phyloP scores from a whole-genome alignment of 2,113 vertebrate genomes.

The Channa maculata region DNA sequence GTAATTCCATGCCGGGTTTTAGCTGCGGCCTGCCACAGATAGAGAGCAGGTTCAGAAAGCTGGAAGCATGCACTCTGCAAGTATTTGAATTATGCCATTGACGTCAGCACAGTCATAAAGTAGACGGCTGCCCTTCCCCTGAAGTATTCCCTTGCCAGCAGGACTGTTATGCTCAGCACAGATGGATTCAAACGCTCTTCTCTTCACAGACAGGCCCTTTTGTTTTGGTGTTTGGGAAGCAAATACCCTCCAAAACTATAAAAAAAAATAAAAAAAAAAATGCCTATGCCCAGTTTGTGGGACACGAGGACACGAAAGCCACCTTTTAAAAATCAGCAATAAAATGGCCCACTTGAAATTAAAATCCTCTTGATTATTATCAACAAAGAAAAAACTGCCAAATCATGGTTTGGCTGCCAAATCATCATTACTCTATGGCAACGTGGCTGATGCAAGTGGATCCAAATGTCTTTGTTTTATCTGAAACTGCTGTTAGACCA shows the following conservation, averaged over 20 bases:
- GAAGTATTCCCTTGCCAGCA: constrained; percentile 91
- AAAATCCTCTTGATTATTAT: constrained; percentile 32
- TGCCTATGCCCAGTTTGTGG: constrained; percentile 32
- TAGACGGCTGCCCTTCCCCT: constrained; percentile 94
- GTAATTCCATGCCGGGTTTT: constrained; percentile 86
- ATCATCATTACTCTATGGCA: constrained; percentile 8
- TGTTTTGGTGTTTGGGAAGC: constrained; percentile 76
- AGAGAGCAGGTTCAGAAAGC: constrained; percentile 85
- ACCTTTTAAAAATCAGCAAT: constrained; percentile 31
- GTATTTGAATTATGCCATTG: constrained; percentile 99
- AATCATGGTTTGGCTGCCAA: constrained; percentile 1
- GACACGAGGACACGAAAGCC: constrained; percentile 17
- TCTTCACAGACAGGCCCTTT: constrained; percentile 82
- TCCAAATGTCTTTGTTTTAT: constrained; percentile 15
- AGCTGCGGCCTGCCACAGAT: constrained; percentile 67
- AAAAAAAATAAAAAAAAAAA: constrained; percentile 21
- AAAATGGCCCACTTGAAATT: constrained; percentile 9
- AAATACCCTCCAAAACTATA: background rate
- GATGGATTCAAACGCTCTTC: constrained; percentile 74
- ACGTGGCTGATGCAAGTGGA: background rate
- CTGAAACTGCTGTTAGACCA: background rate
- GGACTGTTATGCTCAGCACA: constrained; percentile 87
- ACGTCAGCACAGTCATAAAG: constrained; percentile 99
- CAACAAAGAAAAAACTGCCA: constrained; percentile 13
- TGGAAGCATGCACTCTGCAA: constrained; percentile 94